Base-by-base conservation (phyloP, 2,113 vertebrate species). In the Procavia capensis region DNA sequence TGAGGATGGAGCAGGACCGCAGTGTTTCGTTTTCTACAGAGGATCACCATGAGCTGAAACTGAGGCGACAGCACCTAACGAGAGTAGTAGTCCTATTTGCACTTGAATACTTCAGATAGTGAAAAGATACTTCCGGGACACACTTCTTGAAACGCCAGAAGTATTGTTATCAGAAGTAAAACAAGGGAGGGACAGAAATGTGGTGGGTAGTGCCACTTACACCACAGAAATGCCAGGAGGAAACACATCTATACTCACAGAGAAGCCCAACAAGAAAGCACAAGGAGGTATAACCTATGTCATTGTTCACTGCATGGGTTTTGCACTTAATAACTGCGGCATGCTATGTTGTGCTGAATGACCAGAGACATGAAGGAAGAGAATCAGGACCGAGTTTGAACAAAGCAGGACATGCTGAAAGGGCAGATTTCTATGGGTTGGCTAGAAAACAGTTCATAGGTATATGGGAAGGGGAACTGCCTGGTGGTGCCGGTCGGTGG, bases 41-140 rank as follows among this genome's bases (percentile, higher is more conserved):
- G 50, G 50, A 16, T 54, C 50, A 6, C 47, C 47, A 50, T 50
- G 47, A 50, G 47, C 13, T 6, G 47, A 13, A 50, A 50, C 47
- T 50, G 47, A 50, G 8, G 7, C 13, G 47, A 50, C 47, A 13
- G 47, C 47, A 50, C 47, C 47, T 50, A 50, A 50, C 47, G 13
- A 50, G 8, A 50, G 13, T 13, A 50, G 47, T 36, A 68, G 84
- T 85, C 64, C 57, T 87, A 93, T 29, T 43, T 59, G 29, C n/a
- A 64, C 36, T 91, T 87, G 59, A 92, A 43, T 47, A 86, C 64
- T 80, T 81, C 59, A 90, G 36, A 91, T 63, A 96, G 94, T 91
- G n/a, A 86, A 95, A 85, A 92, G 8, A 92, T 47, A 80, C 83
- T 89, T 92, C 45, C 29, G 24, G 0, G 25, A 66, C 47, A 86